Evolutionary conservation across 2,888 invertebrate species (phyloP), one percentile per base, ranked within the genome.

Genomic region (Cabera pusaria): DNA sequence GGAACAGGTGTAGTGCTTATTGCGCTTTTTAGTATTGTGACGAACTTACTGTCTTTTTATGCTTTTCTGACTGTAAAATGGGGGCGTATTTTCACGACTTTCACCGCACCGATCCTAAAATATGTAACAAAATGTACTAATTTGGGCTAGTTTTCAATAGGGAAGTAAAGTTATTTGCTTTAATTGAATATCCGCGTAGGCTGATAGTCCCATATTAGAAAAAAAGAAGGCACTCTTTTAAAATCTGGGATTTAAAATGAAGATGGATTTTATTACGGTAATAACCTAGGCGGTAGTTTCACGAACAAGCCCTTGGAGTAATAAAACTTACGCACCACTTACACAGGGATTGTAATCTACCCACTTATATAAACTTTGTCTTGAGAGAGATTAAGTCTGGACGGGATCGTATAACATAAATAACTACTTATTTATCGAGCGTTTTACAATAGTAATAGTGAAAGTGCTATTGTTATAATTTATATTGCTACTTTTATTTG

Each of bases 331-430:
- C 44, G 42, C 39, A 44, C 49, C 51, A 36, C 46, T 40, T 52
- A 56, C 44, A 47, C 41, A 37, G 36, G 16, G 45, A 51, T 48
- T 45, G 38, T 47, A 49, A 44, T 56, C 33, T 23, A 41, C 38
- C 32, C 49, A 37, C 29, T 41, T 44, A 55, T 53, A 54, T 47
- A 58, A 58, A 52, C 51, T 52, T 52, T 44, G 44, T 32, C 34
- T 20, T 49, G 1, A 7, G 7, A 33, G 18, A 33, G 18, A 21
- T n/a, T 8, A 5, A n/a, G 9, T 27, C 16, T 3, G 5, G 16
- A 8, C 1, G 25, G 6, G n/a, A n/a, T n/a, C n/a, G n/a, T n/a
- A n/a, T n/a, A n/a, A n/a, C n/a, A n/a, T n/a, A n/a, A n/a, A n/a
- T n/a, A n/a, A n/a, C n/a, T n/a, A n/a, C n/a, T n/a, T n/a, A n/a